These are phyloP conservation scores for Virgularia gustaviana DNA, from an alignment of 92 coral and sea anemone genomes.

Conservation along the genomic window DNA sequence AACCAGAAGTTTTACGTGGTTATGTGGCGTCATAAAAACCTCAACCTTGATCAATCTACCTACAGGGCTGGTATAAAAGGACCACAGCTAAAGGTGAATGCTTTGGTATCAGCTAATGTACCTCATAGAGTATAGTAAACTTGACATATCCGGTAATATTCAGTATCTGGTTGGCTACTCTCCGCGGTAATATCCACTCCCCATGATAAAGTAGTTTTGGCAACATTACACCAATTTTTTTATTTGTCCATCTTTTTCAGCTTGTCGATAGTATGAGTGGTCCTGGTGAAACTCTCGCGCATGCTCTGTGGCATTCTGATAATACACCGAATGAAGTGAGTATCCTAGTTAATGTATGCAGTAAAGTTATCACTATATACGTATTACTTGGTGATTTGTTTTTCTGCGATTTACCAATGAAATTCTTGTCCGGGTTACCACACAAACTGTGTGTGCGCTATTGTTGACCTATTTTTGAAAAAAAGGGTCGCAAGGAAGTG, in stretches of 20 bases:
- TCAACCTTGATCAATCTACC: slow-evolving; percentile 64
- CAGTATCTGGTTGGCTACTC: too few species aligned
- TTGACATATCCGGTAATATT: too few species aligned
- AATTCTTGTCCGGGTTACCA: too few species aligned
- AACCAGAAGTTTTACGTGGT: slow-evolving; percentile 83
- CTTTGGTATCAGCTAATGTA: background rate
- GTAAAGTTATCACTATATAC: background rate
- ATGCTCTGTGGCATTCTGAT: slow-evolving; percentile 86
- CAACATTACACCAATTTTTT: background rate
- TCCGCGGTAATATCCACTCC: too few species aligned
- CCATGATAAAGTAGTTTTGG: too few species aligned
- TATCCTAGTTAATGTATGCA: background rate
- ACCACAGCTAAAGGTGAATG: slow-evolving; percentile 86
- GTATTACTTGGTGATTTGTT: too few species aligned
- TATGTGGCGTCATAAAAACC: slow-evolving; percentile 90
- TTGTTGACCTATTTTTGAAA: too few species aligned
- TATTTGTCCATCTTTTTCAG: slow-evolving; percentile 36
- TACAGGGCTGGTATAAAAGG: slow-evolving; percentile 82
- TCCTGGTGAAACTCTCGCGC: slow-evolving; percentile 68
- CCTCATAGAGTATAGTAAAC: too few species aligned
- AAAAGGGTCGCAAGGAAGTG: too few species aligned
- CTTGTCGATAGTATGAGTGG: slow-evolving; percentile 70
- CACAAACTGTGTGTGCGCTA: too few species aligned
- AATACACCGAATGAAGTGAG: slow-evolving; percentile 68
- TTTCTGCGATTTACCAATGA: too few species aligned